Conservation (phyloP, 2,797 vertebrate genomes). For the Oreochromis mossambicus region DNA sequence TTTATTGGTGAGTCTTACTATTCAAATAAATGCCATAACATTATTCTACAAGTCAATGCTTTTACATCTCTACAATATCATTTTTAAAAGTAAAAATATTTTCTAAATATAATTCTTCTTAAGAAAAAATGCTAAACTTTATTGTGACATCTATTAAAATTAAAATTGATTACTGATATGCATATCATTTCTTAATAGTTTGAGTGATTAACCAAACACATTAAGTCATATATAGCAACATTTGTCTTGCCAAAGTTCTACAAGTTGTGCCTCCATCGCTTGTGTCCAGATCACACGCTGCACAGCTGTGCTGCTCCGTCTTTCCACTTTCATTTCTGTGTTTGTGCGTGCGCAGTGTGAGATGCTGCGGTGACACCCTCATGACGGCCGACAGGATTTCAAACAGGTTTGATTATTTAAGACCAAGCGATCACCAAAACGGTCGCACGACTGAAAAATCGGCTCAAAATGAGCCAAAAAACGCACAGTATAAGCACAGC, state of each 20-base stretch:
- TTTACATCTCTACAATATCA: not conserved
- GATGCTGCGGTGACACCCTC: rapidly evolving
- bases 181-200: rapidly evolving
- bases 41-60: not conserved
- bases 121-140: rapidly evolving
- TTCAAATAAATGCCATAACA: rapidly evolving
- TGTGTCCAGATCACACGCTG: too few species aligned
- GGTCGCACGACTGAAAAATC: too few species aligned
- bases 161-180: not conserved
- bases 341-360: rapidly evolving
- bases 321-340: not conserved
- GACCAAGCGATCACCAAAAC: too few species aligned
- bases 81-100: not conserved
- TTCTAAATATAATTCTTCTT: rapidly evolving
- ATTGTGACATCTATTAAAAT: not conserved
- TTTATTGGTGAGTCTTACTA: not conserved
- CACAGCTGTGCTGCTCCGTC: not conserved
- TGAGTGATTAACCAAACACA: not conserved
- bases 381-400: not conserved
- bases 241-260: too few species aligned
- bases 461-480: too few species aligned
- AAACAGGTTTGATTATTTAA: not conserved
- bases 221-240: not conserved
- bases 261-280: too few species aligned
- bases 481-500: rapidly evolving